Percentiles rank a stretch among this genome's conserved stretches.
These are phyloP conservation scores for Etheostoma cragini DNA, from an alignment of 2,113 vertebrate genomes.

Conservation along the genomic window DNA sequence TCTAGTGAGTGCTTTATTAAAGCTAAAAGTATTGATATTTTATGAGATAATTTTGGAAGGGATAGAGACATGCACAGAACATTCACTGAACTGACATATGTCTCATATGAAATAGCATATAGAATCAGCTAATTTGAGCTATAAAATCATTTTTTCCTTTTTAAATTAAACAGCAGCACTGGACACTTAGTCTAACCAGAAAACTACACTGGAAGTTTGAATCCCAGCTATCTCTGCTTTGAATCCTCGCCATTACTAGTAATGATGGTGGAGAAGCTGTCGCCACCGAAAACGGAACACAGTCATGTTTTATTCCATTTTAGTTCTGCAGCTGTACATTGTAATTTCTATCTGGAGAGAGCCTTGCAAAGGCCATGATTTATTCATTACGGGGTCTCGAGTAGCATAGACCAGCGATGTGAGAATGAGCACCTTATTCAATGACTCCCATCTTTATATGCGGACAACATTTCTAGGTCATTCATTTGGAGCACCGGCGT, in stretches of 20 bases:
- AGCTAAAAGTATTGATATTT: background rate
- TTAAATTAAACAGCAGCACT: slow-evolving; percentile 26
- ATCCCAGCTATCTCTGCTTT: slow-evolving; percentile 38
- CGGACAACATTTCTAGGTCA: slow-evolving; percentile 77
- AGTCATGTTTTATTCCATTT: slow-evolving; percentile 82
- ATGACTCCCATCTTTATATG: slow-evolving; percentile 78
- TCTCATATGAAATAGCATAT: background rate
- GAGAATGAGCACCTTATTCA: slow-evolving; percentile 77
- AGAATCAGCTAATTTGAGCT: slow-evolving; percentile 1
- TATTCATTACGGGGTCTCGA: slow-evolving; percentile 78
- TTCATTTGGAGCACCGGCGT: slow-evolving; percentile 64
- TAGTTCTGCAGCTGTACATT: slow-evolving; percentile 74
- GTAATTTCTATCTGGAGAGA: slow-evolving; percentile 78
- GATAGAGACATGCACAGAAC: background rate
- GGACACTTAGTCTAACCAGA: slow-evolving; percentile 3
- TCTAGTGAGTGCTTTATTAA: slow-evolving; percentile 1
- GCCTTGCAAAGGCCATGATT: slow-evolving; percentile 77
- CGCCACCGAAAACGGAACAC: slow-evolving; percentile 61
- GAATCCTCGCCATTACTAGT: slow-evolving; percentile 52
- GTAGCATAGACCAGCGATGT: slow-evolving; percentile 71
- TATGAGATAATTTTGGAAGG: background rate
- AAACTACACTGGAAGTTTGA: slow-evolving; percentile 27
- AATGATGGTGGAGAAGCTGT: slow-evolving; percentile 68
- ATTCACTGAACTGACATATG: background rate
- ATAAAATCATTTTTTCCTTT: slow-evolving; percentile 18